These are phyloP conservation scores for Xenentodon cancila DNA, from an alignment of 2,797 vertebrate genomes.

Conservation along the genomic window DNA sequence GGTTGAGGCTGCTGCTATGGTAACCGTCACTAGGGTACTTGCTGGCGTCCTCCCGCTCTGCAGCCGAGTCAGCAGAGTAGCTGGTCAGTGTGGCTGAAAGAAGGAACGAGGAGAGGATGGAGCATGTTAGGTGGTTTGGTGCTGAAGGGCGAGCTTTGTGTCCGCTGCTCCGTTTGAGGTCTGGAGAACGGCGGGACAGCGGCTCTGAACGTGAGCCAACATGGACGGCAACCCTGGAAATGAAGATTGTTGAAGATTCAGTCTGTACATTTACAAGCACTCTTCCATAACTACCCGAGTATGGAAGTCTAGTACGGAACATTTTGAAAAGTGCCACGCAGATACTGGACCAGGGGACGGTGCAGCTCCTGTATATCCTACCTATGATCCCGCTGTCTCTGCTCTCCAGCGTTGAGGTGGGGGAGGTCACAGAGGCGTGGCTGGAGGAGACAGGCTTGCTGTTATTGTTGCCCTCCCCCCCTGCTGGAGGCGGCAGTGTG, in stretches of 20 bases:
- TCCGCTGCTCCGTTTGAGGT: too few species aligned
- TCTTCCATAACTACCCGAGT: too few species aligned
- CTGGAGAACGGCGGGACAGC: too few species aligned
- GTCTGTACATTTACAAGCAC: too few species aligned
- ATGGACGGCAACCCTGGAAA: too few species aligned
- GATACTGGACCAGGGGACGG: too few species aligned
- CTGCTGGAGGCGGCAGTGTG: slow-evolving; percentile 87
- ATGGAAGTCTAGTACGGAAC: too few species aligned
- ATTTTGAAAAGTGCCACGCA: too few species aligned
- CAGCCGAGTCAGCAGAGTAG: slow-evolving; percentile 92
- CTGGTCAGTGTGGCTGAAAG: slow-evolving; percentile 91
- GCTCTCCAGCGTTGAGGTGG: slow-evolving; percentile 95
- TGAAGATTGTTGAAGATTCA: too few species aligned
- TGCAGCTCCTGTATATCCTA: slow-evolving; percentile 62
- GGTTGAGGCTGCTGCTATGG: slow-evolving; percentile 88
- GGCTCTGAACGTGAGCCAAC: too few species aligned
- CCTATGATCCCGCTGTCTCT: slow-evolving; percentile 96
- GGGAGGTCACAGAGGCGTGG: slow-evolving; percentile 89
- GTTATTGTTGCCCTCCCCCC: slow-evolving; percentile 60
- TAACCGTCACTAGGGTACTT: slow-evolving; percentile 85
- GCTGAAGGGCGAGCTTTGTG: neutral
- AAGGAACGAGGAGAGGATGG: slow-evolving; percentile 59
- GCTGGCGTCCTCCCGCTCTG: slow-evolving; percentile 81
- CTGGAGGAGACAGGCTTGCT: slow-evolving; percentile 80
- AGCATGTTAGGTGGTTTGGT: neutral